Evolutionary conservation across 2,888 invertebrate species (phyloP).

Genomic region (Drosophila macrothrix): DNA sequence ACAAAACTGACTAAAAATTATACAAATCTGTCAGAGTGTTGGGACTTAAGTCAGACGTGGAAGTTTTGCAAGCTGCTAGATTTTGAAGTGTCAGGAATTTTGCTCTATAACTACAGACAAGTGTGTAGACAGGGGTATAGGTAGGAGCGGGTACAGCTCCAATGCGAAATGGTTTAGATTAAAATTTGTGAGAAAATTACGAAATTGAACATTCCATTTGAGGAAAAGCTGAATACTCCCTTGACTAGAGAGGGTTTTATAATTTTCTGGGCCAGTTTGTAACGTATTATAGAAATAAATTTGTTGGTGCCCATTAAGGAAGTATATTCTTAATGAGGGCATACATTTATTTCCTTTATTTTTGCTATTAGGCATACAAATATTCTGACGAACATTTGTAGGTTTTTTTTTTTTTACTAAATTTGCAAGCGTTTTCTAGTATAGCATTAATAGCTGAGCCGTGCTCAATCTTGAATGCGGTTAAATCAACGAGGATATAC

Average conservation of each 20-base stretch:
- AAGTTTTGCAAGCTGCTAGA: conserved; percentile 22
- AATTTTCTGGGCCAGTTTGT: not conserved
- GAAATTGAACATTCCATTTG: not conserved
- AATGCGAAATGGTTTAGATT: not conserved
- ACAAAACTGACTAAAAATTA: conserved; percentile 33
- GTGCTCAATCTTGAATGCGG: no score
- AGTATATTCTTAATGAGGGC: no score
- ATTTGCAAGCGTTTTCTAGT: not conserved
- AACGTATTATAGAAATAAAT: not conserved
- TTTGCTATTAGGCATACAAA: not conserved
- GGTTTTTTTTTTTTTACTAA: not conserved
- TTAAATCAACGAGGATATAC: not conserved
- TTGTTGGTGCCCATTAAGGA: not conserved
- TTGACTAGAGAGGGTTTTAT: not conserved
- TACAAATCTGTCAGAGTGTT: conserved; percentile 12
- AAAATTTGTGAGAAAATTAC: not conserved
- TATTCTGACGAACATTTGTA: not conserved
- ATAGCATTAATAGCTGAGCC: no score
- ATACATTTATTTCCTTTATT: not conserved
- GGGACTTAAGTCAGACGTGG: conserved; percentile 21
- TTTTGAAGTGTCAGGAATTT: conserved; percentile 4
- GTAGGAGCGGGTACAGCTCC: not conserved
- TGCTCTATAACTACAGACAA: not conserved
- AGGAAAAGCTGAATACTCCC: not conserved
- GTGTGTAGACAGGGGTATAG: not conserved